Percentiles rank a stretch among this genome's conserved stretches.
Evolutionary conservation across 2,888 invertebrate species (phyloP).

Genomic region (Allygus modestus): DNA sequence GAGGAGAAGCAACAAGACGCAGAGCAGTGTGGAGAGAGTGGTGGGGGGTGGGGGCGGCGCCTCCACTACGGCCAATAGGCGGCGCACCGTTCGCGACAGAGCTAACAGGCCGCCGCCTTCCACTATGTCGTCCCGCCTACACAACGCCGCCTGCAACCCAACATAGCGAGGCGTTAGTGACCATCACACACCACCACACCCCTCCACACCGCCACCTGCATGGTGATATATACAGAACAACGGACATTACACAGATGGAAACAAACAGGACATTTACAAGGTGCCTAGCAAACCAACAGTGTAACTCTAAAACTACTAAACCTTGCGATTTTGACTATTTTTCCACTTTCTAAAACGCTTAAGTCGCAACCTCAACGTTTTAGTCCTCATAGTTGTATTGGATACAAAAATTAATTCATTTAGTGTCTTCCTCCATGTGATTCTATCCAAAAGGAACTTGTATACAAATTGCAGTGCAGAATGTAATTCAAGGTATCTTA

Average conservation of each 20-base stretch:
- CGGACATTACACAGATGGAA: background rate
- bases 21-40: slow-evolving; percentile 61
- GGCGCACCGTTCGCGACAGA: slow-evolving; percentile 67
- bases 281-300: too few species aligned
- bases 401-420: too few species aligned
- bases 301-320: too few species aligned
- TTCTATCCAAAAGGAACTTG: too few species aligned
- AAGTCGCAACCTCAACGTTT: too few species aligned
- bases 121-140: slow-evolving; percentile 78
- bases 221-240: background rate
- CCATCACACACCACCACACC: slow-evolving; percentile 11
- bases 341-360: too few species aligned
- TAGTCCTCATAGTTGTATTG: too few species aligned
- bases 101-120: slow-evolving; percentile 73
- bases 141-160: slow-evolving; percentile 79
- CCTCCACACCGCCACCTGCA: slow-evolving; percentile 26
- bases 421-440: too few species aligned
- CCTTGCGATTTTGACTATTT: too few species aligned
- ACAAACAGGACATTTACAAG: too few species aligned
- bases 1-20: slow-evolving; percentile 23
- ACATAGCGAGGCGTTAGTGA: slow-evolving; percentile 68
- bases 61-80: slow-evolving; percentile 73
- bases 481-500: too few species aligned
- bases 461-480: too few species aligned
- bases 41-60: slow-evolving; percentile 72